Evolutionary conservation across 2,888 invertebrate species (phyloP).

Genomic region (Melanophora roralis): DNA sequence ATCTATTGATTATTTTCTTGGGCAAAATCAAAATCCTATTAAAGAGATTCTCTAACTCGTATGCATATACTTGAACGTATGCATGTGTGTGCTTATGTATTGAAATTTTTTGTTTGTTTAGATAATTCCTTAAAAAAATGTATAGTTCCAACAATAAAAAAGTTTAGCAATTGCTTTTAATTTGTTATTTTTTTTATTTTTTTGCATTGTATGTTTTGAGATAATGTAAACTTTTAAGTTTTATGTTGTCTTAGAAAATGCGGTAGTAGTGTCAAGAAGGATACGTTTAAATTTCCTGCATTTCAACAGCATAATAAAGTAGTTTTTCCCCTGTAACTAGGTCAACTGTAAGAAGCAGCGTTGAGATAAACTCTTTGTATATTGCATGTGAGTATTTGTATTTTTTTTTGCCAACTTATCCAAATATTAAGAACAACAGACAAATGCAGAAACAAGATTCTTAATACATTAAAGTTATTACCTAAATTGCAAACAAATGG

Average conservation of each 20-base stretch:
- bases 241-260: conserved; percentile 15
- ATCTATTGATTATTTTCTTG: too few relatives aligned
- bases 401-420: conserved; percentile 36
- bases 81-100: conserved; percentile 10
- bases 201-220: background rate
- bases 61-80: background rate
- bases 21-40: too few relatives aligned
- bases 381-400: background rate
- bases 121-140: background rate
- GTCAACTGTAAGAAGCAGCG: conserved; percentile 49
- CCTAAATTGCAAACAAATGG: conserved; percentile 17
- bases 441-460: conserved; percentile 40
- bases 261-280: conserved; percentile 54
- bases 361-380: conserved; percentile 45
- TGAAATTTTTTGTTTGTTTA: background rate
- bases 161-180: too few relatives aligned
- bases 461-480: conserved; percentile 26
- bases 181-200: background rate
- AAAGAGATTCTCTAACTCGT: too few relatives aligned
- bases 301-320: conserved; percentile 56
- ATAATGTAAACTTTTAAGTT: background rate
- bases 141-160: background rate
- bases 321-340: conserved; percentile 51
- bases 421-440: conserved; percentile 43
- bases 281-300: conserved; percentile 58